Percentiles rank a stretch among this genome's conserved stretches.
Conservation (phyloP, 2,888 invertebrate genomes). For the Zygaena filipendulae region DNA sequence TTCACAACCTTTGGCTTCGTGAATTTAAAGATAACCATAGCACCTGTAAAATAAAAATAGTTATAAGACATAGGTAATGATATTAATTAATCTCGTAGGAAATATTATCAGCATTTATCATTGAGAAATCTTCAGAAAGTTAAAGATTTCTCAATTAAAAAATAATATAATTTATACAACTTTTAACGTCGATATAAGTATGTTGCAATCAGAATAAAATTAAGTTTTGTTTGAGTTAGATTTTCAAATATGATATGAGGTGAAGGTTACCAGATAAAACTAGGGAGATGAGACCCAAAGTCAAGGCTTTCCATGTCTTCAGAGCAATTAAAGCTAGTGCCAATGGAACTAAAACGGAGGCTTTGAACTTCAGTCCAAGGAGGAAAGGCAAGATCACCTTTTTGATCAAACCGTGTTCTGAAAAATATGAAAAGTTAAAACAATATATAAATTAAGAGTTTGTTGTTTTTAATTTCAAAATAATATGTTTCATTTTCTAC, state of each 20-base stretch:
- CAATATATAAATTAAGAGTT: constrained; percentile 6
- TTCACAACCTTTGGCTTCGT: constrained; percentile 89
- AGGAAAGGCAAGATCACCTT: constrained; percentile 88
- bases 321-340: constrained; percentile 85
- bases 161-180: too few relatives aligned
- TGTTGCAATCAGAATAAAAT: too few relatives aligned
- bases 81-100: too few relatives aligned
- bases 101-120: too few relatives aligned
- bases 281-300: constrained; percentile 84
- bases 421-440: constrained; percentile 24
- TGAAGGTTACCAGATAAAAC: constrained; percentile 75
- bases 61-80: not conserved
- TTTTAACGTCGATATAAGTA: too few relatives aligned
- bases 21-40: constrained; percentile 87
- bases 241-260: too few relatives aligned
- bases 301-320: constrained; percentile 91
- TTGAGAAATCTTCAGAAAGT: too few relatives aligned
- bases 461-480: not conserved
- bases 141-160: too few relatives aligned
- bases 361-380: constrained; percentile 87
- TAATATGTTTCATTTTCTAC: constrained; percentile 17
- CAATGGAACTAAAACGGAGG: constrained; percentile 83
- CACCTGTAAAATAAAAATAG: constrained; percentile 42
- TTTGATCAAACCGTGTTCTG: constrained; percentile 85
- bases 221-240: too few relatives aligned